phyloP scores from a whole-genome alignment of 2,797 vertebrate species.

The Zenarchopterus dispar region DNA sequence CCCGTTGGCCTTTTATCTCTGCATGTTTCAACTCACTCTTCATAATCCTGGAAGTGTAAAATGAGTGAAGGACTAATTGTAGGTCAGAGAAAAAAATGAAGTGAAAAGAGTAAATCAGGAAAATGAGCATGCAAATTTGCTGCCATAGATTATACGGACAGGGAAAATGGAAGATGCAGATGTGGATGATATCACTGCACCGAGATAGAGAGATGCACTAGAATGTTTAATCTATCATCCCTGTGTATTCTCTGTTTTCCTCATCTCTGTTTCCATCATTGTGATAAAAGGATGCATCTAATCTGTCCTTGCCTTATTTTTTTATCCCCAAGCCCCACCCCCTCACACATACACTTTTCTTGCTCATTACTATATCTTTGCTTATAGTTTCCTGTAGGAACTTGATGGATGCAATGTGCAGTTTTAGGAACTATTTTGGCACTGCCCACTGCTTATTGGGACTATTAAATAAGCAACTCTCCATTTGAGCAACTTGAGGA shows the following conservation, averaged over 20 bases:
- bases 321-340: not conserved
- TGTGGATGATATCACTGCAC: constrained; percentile 25
- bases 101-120: constrained; percentile 38
- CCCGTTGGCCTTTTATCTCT: constrained; percentile 19
- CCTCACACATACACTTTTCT: no score
- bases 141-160: not conserved
- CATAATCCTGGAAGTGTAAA: constrained; percentile 23
- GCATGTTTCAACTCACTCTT: constrained; percentile 2
- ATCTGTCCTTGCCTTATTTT: constrained; percentile 4
- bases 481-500: constrained; percentile 59
- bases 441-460: constrained; percentile 42
- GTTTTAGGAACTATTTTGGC: constrained; percentile 49
- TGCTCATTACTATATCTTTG: constrained; percentile 24
- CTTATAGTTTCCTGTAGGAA: constrained; percentile 33
- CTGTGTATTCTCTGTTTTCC: constrained; percentile 5
- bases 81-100: not conserved
- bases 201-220: constrained; percentile 26
- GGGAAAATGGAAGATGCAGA: constrained; percentile 20
- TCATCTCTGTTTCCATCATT: constrained; percentile 27
- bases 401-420: constrained; percentile 44
- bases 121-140: constrained; percentile 56
- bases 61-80: not conserved
- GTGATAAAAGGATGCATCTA: constrained; percentile 17
- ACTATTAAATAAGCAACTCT: constrained; percentile 64
- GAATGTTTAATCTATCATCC: constrained; percentile 38